Base-by-base conservation (phyloP, 1,140 invertebrate genomes). In the Papilio aristodemus region DNA sequence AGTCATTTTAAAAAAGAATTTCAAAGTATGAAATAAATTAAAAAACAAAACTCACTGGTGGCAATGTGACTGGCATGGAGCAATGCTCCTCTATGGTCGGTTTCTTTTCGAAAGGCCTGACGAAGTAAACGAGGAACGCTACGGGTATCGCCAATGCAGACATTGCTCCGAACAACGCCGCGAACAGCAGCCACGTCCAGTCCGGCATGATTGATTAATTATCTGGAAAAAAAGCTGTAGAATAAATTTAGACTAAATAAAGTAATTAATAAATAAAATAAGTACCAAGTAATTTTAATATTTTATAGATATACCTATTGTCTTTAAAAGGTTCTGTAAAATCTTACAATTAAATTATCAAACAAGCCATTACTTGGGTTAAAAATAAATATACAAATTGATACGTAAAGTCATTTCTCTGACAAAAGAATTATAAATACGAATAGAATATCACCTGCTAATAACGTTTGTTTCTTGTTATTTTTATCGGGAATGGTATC, bases 141-240 rank as follows among this genome's bases (percentile, higher is more conserved):
- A 89, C 17, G 0, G 87, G 87, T 19, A 91, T 69, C 0, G 80
- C 73, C 14, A 91, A 78, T 1, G 87, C 86, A 0, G 85, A 78
- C 0, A 81, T 58, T 1, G 89, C 89, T 9, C 89, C 89, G 67
- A 89, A 81, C 25, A 90, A 38, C 17, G 87, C 86, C 1, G 89
- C 84, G 17, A 84, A 14, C n/a, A 91, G 57, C 63, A 91, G 66
- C 87, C 89, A 91, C 67, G 80, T 79, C 89, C 89, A 91, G 70
- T 91, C 89, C 43, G 87, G 87, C 89, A 91, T 91, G 57, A 19
- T 82, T 50, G 27, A 43, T 66, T 50, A 59, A 43, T 64, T 68
- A 75, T 67, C 73, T 75, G 8, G 19, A 19, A 17, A 50, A 8
- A 50, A 1, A 50, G n/a, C n/a, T 17, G 43, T 19, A 50, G 9